Evolutionary conservation across 2,113 vertebrate species (phyloP), one percentile per base, ranked within the genome.

Genomic region (Pachyramphus minor): DNA sequence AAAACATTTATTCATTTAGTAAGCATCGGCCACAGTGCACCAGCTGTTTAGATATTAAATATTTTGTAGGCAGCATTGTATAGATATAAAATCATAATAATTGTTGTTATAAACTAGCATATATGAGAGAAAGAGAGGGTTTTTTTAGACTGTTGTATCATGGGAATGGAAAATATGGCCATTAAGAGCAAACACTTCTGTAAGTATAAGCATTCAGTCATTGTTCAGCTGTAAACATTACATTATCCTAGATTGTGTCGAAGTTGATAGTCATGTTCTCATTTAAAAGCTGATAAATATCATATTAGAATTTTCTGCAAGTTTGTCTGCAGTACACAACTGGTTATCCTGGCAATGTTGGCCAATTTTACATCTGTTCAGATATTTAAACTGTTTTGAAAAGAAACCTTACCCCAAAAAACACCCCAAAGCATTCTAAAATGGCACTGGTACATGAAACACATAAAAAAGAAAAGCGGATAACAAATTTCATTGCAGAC

Each of bases 1-100:
- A 78, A 93, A 94, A 75, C 76, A 82, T 88, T 89, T 87, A 95
- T 93, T 89, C 73, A 52, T 93, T 84, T 92, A 84, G 90, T 62
- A 72, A 90, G 80, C 73, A 84, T 81, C 35, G 18, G 77, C 64
- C 66, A 68, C 69, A 58, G 66, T n/a, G 30, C 78, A 83, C 84
- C 91, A 95, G 84, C 68, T 96, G 96, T 73, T 95, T 90, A 78
- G 45, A 49, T 92, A 89, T 96, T 90, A 90, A 93, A 89, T 94
- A 96, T 93, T 95, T 94, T 89, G 95, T 87, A 86, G 86, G 56
- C 85, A 92, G 72, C 58, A 60, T 87, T 84, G 79, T 89, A 89
- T 55, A 75, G 68, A 68, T 90, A 92, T 71, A 96, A 92, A 94
- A 89, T 89, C 55, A 84, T 64, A 62, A 79, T 60, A 92, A 94